phyloP scores from a whole-genome alignment of 2,797 vertebrate genomes.

The Masticophis lateralis region DNA sequence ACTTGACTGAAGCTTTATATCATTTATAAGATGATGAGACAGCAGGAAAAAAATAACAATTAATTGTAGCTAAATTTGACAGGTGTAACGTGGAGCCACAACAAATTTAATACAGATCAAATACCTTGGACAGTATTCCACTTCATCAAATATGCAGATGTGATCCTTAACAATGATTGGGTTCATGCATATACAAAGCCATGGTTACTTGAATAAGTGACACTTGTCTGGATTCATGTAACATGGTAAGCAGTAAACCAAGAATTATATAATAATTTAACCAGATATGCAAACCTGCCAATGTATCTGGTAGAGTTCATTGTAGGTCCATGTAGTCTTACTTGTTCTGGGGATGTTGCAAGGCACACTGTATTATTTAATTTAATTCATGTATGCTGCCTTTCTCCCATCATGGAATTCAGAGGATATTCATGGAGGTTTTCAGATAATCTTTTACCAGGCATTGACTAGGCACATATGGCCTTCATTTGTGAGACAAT shows the following conservation, averaged over 20 bases:
- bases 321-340: background rate
- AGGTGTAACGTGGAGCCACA: background rate
- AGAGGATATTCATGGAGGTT: background rate
- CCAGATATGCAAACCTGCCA: no score
- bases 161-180: background rate
- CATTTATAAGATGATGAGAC: slow-evolving; percentile 56
- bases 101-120: background rate
- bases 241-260: background rate
- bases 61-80: slow-evolving; percentile 35
- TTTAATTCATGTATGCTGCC: background rate
- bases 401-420: background rate
- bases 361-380: background rate
- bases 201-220: background rate
- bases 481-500: background rate
- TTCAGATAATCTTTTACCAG: background rate
- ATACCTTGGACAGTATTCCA: background rate
- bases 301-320: background rate
- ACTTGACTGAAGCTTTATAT: slow-evolving; percentile 45
- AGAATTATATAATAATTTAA: background rate
- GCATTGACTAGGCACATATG: background rate
- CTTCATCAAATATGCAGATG: background rate
- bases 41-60: slow-evolving; percentile 43
- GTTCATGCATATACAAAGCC: background rate
- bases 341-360: background rate
- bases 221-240: background rate